Conservation (phyloP, 2,797 vertebrate genomes). For the Holocentrus rufus region DNA sequence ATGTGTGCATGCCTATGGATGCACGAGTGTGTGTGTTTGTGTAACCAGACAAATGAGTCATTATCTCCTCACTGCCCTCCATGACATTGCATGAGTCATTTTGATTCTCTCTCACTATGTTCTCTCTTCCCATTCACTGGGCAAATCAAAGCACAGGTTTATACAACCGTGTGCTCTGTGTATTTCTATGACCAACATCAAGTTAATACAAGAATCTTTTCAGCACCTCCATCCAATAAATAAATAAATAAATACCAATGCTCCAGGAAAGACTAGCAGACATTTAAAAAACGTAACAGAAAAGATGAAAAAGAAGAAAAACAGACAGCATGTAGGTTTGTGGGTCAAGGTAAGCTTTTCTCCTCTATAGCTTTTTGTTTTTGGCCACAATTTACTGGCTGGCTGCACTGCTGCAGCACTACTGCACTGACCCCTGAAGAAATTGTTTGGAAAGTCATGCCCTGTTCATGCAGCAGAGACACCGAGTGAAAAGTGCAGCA, state of each 20-base stretch:
- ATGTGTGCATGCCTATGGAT: constrained; percentile 1
- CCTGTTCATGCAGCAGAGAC: neutral
- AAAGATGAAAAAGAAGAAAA: neutral
- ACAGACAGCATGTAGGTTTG: neutral
- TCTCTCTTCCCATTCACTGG: constrained; percentile 10
- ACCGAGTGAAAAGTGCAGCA: neutral
- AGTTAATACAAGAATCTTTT: constrained; percentile 10
- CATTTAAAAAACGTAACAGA: constrained; percentile 4
- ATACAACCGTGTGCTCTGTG: constrained; percentile 14
- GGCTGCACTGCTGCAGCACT: neutral
- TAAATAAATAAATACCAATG: constrained; percentile 19
- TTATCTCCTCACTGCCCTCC: constrained; percentile 15
- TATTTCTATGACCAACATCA: constrained; percentile 15
- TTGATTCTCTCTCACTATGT: neutral
- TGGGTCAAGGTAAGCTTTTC: neutral
- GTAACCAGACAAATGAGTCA: constrained; percentile 4
- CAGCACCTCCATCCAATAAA: neutral
- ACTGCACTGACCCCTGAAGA: neutral
- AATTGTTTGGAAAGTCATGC: neutral
- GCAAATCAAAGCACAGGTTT: constrained; percentile 22
- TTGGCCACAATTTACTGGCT: neutral
- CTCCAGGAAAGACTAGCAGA: neutral
- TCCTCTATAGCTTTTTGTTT: neutral
- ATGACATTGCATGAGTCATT: constrained; percentile 21
- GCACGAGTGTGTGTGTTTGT: too few species aligned